Evolutionary conservation across 2,113 vertebrate species (phyloP).

Genomic region (Burhinus oedicnemus): DNA sequence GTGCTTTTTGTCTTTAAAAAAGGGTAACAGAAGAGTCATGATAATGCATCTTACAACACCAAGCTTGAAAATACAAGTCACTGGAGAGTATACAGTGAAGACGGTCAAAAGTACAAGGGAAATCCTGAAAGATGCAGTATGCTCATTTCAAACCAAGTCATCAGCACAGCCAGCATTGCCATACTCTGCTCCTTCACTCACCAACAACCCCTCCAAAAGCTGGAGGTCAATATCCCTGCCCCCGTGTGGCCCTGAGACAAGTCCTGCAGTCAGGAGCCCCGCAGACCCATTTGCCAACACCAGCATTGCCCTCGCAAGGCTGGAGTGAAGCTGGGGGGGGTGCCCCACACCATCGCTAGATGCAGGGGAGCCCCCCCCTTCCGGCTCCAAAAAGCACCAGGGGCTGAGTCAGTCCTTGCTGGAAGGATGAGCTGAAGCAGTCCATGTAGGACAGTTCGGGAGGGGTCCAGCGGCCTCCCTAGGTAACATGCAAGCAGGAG

Average conservation of each 20-base stretch:
- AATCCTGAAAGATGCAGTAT: conserved; percentile 64
- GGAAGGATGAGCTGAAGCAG: background rate
- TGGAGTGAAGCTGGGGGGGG: background rate
- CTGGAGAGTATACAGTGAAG: conserved; percentile 68
- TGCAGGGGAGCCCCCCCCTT: background rate
- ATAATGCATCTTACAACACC: conserved; percentile 61
- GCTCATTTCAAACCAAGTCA: conserved; percentile 1
- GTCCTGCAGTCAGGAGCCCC: background rate
- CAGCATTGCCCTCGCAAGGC: background rate
- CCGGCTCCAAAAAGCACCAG: background rate
- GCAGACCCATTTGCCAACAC: background rate
- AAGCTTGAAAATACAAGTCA: conserved; percentile 67
- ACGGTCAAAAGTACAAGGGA: conserved; percentile 52
- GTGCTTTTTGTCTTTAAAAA: background rate
- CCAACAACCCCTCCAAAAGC: background rate
- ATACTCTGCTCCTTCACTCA: background rate
- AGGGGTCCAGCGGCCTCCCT: background rate
- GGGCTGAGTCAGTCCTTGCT: background rate
- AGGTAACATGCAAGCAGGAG: background rate
- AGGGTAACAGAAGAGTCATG: conserved; percentile 33
- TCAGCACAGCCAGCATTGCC: background rate
- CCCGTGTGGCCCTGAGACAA: background rate
- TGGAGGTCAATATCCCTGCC: background rate
- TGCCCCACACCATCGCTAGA: background rate
- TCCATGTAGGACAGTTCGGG: background rate